Evolutionary conservation across 2,888 invertebrate genomes (phyloP), one percentile per base, ranked within the genome.

Genomic region (Exephanes ischioxanthus): DNA sequence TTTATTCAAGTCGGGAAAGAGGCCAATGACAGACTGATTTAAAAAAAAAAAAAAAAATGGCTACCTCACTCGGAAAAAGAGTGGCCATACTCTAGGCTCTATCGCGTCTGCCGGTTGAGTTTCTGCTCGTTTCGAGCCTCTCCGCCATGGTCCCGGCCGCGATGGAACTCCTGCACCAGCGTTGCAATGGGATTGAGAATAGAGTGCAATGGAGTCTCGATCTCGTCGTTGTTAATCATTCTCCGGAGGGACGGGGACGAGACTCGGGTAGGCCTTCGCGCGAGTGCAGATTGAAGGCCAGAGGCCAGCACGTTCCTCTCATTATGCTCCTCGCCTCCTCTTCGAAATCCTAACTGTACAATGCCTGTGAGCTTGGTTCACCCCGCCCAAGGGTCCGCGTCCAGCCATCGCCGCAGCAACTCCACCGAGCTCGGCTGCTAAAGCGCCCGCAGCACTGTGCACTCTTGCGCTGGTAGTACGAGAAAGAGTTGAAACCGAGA

Each of bases 271-370:
- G 45, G 82, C 58, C 48, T 80, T 72, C 80, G 77, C 80, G 77
- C 55, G 77, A 84, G 83, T 87, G 87, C 84, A 82, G 83, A 86
- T 89, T 87, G 85, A 86, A 88, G 92, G 91, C 91, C 91, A 91
- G 87, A 90, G 92, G 92, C 89, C 91, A 92, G 90, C 92, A 92
- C 91, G 92, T 92, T 91, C 90, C 91, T 90, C 92, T 92, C 92
- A 92, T 92, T 92, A 92, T 90, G 89, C 89, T 89, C 87, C 81
- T 88, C 88, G 83, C 75, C 89, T 88, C 84, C 88, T 90, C 88
- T 84, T 90, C 89, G 91, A 90, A 90, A 90, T 91, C 88, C 91
- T 92, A 92, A 92, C 92, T 92, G 92, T 92, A 92, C 91, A 92
- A 88, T 89, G 88, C 89, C 88, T 82, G 71, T 73, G 80, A 86